Conservation (phyloP, 2,888 invertebrate species). For the Drosophila histrio region DNA sequence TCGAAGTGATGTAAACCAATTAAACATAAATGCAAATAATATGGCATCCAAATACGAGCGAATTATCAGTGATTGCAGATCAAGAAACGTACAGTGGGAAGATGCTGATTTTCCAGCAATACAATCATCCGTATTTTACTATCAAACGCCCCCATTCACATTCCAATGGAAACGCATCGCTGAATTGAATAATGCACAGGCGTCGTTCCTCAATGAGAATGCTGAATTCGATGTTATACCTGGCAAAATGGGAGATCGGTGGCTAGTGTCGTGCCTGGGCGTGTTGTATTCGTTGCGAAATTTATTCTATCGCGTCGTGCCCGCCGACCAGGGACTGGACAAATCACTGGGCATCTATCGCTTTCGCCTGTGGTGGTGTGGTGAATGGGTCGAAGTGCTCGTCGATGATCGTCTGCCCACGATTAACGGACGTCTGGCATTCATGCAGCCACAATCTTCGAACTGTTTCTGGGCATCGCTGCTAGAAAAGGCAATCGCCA, state of each 20-base stretch:
- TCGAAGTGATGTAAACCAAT: slow-evolving; percentile 36
- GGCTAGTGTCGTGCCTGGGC: slow-evolving; percentile 95
- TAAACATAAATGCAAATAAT: not conserved
- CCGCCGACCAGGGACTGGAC: slow-evolving; percentile 93
- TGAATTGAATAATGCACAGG: slow-evolving; percentile 84
- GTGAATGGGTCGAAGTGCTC: slow-evolving; percentile 95
- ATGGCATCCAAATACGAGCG: slow-evolving; percentile 89
- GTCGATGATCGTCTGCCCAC: slow-evolving; percentile 96
- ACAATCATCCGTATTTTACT: slow-evolving; percentile 95
- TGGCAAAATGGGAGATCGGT: slow-evolving; percentile 95
- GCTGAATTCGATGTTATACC: slow-evolving; percentile 92
- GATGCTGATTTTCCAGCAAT: slow-evolving; percentile 96
- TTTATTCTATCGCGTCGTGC: slow-evolving; percentile 95
- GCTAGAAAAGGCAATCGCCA: slow-evolving; percentile 96
- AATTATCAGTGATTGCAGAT: slow-evolving; percentile 91
- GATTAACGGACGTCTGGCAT: slow-evolving; percentile 93
- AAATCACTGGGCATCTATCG: slow-evolving; percentile 91
- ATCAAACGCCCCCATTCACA: slow-evolving; percentile 96
- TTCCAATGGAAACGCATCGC: slow-evolving; percentile 96
- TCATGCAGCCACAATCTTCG: slow-evolving; percentile 91
- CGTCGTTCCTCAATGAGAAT: slow-evolving; percentile 85
- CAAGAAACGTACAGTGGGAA: slow-evolving; percentile 93
- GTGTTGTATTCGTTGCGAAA: slow-evolving; percentile 93
- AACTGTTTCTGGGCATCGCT: slow-evolving; percentile 95
- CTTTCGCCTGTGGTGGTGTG: slow-evolving; percentile 97